These are phyloP conservation scores for Drosophila biarmipes DNA, from an alignment of 1,140 invertebrate species.

Conservation along the genomic window DNA sequence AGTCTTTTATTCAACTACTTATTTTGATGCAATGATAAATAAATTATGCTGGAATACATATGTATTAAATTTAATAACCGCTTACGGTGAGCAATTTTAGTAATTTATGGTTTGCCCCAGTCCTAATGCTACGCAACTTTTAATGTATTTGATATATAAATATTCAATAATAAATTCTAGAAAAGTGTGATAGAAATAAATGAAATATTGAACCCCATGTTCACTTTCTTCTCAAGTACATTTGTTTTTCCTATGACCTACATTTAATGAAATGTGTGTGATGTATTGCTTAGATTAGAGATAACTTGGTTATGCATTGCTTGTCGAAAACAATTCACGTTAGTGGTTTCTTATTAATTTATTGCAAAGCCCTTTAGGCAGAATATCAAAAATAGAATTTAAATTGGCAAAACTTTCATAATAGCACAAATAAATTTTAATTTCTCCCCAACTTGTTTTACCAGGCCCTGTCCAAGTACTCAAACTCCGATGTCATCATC, in stretches of 20 bases:
- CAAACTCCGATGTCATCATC: conserved; percentile 99
- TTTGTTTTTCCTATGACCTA: background rate
- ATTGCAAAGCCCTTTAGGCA: background rate
- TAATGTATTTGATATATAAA: background rate
- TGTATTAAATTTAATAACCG: background rate
- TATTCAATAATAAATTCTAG: background rate
- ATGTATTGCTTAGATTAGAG: conserved; percentile 86
- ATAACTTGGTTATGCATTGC: background rate
- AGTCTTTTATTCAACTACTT: too few species aligned
- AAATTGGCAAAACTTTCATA: too few species aligned
- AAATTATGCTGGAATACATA: too few species aligned
- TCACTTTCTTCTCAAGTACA: background rate
- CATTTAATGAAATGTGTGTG: background rate
- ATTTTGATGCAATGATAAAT: too few species aligned
- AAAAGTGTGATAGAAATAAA: background rate
- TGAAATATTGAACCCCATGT: background rate
- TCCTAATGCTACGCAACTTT: background rate
- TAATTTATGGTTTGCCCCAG: background rate
- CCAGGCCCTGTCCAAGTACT: conserved; percentile 97
- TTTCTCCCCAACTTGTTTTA: background rate
- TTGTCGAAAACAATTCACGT: background rate
- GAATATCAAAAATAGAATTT: background rate
- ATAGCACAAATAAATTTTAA: background rate
- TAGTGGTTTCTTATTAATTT: background rate
- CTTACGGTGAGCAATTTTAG: background rate